These are phyloP conservation scores for Romanogobio albipinnatus DNA, from an alignment of 2,113 vertebrate genomes.

Conservation along the genomic window DNA sequence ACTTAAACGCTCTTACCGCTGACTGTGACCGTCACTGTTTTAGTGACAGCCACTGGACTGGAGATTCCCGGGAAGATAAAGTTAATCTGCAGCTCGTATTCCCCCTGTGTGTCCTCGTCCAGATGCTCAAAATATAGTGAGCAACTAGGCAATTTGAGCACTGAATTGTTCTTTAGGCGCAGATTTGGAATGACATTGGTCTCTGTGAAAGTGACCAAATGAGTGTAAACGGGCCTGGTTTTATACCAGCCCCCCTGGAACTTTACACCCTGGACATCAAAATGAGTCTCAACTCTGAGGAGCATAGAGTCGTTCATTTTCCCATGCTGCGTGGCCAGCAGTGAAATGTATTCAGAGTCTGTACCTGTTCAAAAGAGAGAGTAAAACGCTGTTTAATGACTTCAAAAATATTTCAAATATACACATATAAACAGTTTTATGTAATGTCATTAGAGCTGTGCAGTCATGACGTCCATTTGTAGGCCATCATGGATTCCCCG, in stretches of 20 bases:
- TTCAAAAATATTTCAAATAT: not conserved
- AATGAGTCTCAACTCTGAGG: constrained; percentile 67
- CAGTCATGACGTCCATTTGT: not conserved
- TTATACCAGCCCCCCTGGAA: constrained; percentile 76
- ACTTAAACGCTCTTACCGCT: constrained; percentile 69
- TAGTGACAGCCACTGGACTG: constrained; percentile 59
- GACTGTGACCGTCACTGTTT: constrained; percentile 70
- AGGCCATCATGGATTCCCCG: not conserved
- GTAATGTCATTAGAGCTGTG: not conserved
- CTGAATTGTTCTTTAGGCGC: constrained; percentile 58
- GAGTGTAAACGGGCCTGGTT: constrained; percentile 53
- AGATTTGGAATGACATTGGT: constrained; percentile 59
- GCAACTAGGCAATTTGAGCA: constrained; percentile 63
- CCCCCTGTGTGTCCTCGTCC: constrained; percentile 67
- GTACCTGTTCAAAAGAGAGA: constrained; percentile 52
- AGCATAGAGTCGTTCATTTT: constrained; percentile 64
- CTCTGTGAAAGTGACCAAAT: constrained; percentile 71
- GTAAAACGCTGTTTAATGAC: not conserved
- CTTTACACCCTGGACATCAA: constrained; percentile 59
- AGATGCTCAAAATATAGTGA: constrained; percentile 69
- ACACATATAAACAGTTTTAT: not conserved
- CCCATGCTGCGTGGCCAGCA: constrained; percentile 59
- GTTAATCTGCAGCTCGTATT: constrained; percentile 72
- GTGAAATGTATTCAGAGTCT: constrained; percentile 57
- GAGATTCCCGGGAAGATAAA: constrained; percentile 62